Conservation (phyloP, 2,797 vertebrate species). For the Mormyrops attenuatus region DNA sequence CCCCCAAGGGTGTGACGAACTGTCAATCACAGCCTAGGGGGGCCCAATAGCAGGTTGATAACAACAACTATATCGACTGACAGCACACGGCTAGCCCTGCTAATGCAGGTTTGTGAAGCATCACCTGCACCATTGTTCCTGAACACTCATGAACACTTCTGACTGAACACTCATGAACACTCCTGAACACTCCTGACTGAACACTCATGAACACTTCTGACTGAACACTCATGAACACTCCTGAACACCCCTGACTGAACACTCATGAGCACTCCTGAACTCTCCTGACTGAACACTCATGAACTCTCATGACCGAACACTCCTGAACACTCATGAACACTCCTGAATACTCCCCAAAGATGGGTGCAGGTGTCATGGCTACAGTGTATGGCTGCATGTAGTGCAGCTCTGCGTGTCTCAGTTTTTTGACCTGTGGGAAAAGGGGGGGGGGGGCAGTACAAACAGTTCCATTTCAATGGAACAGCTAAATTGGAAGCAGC, state of each 20-base stretch:
- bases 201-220: neutral
- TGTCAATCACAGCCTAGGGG: slow-evolving; percentile 19
- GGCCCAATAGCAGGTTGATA: slow-evolving; percentile 22
- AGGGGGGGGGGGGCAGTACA: neutral
- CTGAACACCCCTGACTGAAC: too few species aligned
- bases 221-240: neutral
- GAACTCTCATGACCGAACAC: too few species aligned
- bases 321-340: too few species aligned
- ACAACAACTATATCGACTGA: neutral
- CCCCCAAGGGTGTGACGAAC: neutral
- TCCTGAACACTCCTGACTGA: too few species aligned
- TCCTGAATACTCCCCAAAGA: neutral
- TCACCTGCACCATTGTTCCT: neutral
- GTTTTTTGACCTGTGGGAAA: neutral
- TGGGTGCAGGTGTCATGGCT: neutral
- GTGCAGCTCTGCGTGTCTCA: neutral
- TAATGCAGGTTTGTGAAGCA: neutral
- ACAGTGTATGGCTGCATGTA: neutral
- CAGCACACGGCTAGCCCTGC: neutral
- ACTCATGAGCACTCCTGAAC: neutral
- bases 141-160: neutral
- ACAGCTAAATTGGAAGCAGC: neutral
- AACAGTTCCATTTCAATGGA: neutral
- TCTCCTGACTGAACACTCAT: too few species aligned
- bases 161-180: neutral